Evolutionary conservation across 1,140 invertebrate species (phyloP).

Genomic region (Oryctes rhinoceros): DNA sequence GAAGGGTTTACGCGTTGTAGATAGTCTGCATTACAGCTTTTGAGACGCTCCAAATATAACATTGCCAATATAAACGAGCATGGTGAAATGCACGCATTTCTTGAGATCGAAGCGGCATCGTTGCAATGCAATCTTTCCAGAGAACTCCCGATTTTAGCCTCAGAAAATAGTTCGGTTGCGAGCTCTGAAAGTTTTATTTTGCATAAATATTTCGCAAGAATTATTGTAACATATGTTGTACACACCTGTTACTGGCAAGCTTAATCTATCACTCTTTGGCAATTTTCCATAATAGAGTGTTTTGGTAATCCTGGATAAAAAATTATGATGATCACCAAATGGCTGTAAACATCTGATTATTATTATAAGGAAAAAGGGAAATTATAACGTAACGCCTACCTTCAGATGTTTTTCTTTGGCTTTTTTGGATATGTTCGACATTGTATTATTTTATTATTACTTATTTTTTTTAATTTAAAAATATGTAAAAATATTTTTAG

Average conservation of each 20-base stretch:
- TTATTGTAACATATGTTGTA: conserved; percentile 50
- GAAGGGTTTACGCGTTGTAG: conserved; percentile 81
- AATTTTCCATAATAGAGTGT: conserved; percentile 85
- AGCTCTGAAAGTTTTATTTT: conserved; percentile 69
- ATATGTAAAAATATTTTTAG: conserved; percentile 5
- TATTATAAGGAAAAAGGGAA: neutral
- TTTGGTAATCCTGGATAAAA: conserved; percentile 81
- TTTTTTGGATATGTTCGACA: conserved; percentile 54
- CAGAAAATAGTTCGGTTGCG: conserved; percentile 82
- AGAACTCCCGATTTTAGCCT: conserved; percentile 72
- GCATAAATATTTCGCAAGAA: conserved; percentile 41
- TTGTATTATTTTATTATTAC: conserved; percentile 4
- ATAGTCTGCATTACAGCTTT: conserved; percentile 83
- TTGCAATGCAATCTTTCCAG: conserved; percentile 82
- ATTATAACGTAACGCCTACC: conserved; percentile 39
- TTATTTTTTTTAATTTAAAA: conserved; percentile 1
- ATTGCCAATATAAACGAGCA: conserved; percentile 84
- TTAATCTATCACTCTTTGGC: conserved; percentile 74
- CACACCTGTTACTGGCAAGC: conserved; percentile 81
- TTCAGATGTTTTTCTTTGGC: conserved; percentile 47
- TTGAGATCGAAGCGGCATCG: conserved; percentile 78
- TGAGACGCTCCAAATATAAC: conserved; percentile 87
- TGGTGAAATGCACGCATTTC: conserved; percentile 85
- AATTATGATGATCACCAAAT: conserved; percentile 74
- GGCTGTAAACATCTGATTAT: conserved; percentile 62